Base-by-base conservation (phyloP, 2,888 invertebrate genomes). In the Luperina nickerlii region DNA sequence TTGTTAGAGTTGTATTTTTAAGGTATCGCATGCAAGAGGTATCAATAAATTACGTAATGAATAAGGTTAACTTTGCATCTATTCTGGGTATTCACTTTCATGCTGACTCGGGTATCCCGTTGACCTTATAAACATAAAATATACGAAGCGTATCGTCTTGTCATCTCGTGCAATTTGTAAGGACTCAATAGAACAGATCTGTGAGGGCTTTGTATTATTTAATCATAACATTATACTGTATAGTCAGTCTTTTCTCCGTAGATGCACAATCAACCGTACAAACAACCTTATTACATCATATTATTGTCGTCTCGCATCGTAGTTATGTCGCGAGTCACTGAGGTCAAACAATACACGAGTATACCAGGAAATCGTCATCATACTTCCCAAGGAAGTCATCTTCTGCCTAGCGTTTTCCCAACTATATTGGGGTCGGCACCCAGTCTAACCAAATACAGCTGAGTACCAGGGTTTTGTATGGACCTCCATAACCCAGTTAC, bases 31-130 rank as follows among this genome's bases (percentile, higher is more conserved):
- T 74, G 51, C 38, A 83, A 83, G 18, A 60, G 42, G 45, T 67
- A 70, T 76, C 75, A 74, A 74, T 76, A 62, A 79, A 87, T 67
- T 51, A 74, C 73, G 15, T 15, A 70, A 38, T 68, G 54, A 65
- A 82, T 62, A 74, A 71, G 51, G 38, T 27, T 63, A 63, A 74
- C 60, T 60, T 62, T 72, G 68, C 65, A 76, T 71, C 67, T 65
- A 76, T 79, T 75, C 66, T 60, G 27, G 57, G 66, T 45, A 75
- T 63, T 70, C 66, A 73, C 24, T 63, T 38, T 84, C 76, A 85
- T 76, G 85, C 85, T 87, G 87, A 85, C 85, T 85, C 65, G 1
- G 87, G 70, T 70, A 86, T 83, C 62, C 27, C 13, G 51, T 67
- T 67, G 70, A 79, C 70, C 80, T 60, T 54, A n/a, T n/a, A n/a